Percentiles rank a stretch among this genome's conserved stretches.
Conservation (phyloP, 2,888 invertebrate genomes). For the Cheilosia grossa region DNA sequence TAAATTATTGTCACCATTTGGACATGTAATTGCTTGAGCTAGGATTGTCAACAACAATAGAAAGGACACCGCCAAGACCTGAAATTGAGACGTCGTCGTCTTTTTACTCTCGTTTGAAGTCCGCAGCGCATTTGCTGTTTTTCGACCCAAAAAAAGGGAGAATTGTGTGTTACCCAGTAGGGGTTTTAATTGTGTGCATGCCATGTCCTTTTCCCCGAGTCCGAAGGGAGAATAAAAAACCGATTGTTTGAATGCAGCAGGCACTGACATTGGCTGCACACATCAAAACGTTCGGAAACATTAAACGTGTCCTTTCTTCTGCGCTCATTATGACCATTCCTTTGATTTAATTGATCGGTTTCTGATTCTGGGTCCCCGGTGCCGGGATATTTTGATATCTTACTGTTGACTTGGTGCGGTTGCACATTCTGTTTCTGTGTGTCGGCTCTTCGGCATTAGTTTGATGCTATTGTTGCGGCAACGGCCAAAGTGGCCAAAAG, state of each 20-base stretch:
- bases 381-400: constrained; percentile 69
- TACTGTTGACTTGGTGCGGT: constrained; percentile 62
- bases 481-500: constrained; percentile 59
- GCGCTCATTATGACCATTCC: constrained; percentile 70
- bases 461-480: constrained; percentile 73
- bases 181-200: constrained; percentile 71
- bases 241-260: constrained; percentile 64
- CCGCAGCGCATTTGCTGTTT: constrained; percentile 57
- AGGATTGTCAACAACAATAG: constrained; percentile 68
- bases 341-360: constrained; percentile 73
- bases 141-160: constrained; percentile 37
- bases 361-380: constrained; percentile 18
- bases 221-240: constrained; percentile 55
- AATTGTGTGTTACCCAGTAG: constrained; percentile 66
- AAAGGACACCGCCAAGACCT: constrained; percentile 69
- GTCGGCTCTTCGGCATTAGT: constrained; percentile 45
- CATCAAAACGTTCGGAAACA: constrained; percentile 74
- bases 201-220: constrained; percentile 62
- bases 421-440: constrained; percentile 50
- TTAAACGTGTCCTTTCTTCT: constrained; percentile 75
- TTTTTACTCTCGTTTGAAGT: constrained; percentile 68
- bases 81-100: constrained; percentile 66
- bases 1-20: constrained; percentile 75
- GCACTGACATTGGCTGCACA: constrained; percentile 66
- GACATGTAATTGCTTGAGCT: constrained; percentile 73